A percentile compares a stretch with the other conserved stretches of the same genome.
Conservation (phyloP, 2,888 invertebrate genomes). For the Meta bourneti region DNA sequence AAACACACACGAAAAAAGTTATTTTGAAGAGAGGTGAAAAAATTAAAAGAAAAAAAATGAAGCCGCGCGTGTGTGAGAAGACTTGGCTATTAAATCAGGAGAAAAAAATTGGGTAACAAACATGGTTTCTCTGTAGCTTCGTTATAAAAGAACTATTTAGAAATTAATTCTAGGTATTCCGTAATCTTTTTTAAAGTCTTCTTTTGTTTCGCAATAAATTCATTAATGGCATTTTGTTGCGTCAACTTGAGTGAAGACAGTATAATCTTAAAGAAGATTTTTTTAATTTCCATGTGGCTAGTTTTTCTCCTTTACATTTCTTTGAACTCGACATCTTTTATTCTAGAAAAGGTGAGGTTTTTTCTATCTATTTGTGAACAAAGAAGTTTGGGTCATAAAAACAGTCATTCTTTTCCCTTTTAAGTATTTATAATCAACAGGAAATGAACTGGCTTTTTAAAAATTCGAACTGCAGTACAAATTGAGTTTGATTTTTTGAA, state of each 20-base stretch:
- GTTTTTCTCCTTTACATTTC: not conserved
- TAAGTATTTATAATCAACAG: not conserved
- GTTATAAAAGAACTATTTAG: constrained; percentile 56
- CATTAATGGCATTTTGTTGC: constrained; percentile 37
- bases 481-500: too few relatives aligned
- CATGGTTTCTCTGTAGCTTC: constrained; percentile 26
- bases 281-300: not conserved
- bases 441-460: too few relatives aligned
- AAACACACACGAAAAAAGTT: constrained; percentile 51
- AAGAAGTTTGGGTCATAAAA: not conserved
- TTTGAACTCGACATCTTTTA: not conserved
- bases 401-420: not conserved
- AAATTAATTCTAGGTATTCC: constrained; percentile 48
- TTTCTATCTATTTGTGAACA: not conserved
- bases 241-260: constrained; percentile 33
- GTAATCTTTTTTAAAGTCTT: constrained; percentile 51
- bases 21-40: constrained; percentile 13
- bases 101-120: constrained; percentile 38
- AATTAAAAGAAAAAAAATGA: constrained; percentile 18
- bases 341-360: not conserved
- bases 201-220: constrained; percentile 50
- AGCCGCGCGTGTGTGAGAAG: not conserved
- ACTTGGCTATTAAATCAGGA: constrained; percentile 65
- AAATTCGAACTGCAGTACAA: too few relatives aligned
- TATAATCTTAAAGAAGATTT: not conserved